Evolutionary conservation across 1,140 invertebrate genomes (phyloP).

Genomic region (Parapsyche elsis): DNA sequence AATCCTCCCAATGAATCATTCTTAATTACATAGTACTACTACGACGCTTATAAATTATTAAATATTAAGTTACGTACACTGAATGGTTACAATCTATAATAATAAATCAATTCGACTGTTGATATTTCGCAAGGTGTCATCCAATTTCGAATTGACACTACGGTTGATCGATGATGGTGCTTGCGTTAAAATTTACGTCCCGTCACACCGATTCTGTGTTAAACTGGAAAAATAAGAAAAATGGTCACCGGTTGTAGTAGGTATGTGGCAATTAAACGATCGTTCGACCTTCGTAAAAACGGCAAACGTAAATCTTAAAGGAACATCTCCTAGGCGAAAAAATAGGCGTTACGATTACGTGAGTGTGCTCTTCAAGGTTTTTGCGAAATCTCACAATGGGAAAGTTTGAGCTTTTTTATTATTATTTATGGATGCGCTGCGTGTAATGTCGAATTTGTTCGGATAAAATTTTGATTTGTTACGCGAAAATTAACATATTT

Average conservation of each 20-base stretch:
- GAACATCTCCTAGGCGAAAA: too few relatives aligned
- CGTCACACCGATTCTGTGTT: background rate
- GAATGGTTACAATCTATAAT: background rate
- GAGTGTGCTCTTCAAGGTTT: background rate
- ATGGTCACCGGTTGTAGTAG: background rate
- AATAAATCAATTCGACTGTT: constrained; percentile 10
- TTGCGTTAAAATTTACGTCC: background rate
- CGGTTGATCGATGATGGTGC: constrained; percentile 4
- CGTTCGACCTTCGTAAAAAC: background rate
- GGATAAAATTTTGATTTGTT: constrained; percentile 17
- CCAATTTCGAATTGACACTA: constrained; percentile 5
- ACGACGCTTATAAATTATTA: too few relatives aligned
- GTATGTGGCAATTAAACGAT: constrained; percentile 5
- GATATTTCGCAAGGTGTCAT: constrained; percentile 12
- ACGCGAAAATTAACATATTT: constrained; percentile 17
- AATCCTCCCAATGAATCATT: too few relatives aligned
- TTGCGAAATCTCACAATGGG: background rate
- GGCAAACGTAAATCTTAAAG: background rate
- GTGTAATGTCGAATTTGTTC: background rate
- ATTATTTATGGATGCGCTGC: background rate
- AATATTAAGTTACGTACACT: too few relatives aligned
- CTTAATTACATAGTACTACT: too few relatives aligned
- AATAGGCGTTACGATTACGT: constrained; percentile 15
- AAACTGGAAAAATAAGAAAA: background rate
- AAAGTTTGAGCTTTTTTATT: background rate